phyloP scores from a whole-genome alignment of 2,888 invertebrate genomes.

The Notocelia uddmanniana region DNA sequence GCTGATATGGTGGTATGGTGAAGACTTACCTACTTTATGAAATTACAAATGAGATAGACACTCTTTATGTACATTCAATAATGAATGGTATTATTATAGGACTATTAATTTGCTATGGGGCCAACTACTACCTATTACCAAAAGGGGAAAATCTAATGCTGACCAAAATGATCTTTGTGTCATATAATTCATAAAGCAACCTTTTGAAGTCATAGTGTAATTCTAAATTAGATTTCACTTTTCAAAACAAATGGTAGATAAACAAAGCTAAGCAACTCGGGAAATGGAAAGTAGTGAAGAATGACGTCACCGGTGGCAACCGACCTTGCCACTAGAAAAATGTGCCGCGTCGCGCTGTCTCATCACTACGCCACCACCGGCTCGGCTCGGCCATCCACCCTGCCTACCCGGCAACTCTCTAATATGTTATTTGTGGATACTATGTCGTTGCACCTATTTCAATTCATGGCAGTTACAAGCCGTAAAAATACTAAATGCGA shows the following conservation, averaged over 20 bases:
- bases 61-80: too few relatives aligned
- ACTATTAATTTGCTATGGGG: too few relatives aligned
- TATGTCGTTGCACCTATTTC: not conserved
- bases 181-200: not conserved
- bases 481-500: too few relatives aligned
- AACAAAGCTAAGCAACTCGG: slow-evolving; percentile 48
- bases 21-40: too few relatives aligned
- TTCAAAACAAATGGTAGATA: not conserved
- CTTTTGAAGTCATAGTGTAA: not conserved
- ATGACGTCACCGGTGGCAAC: slow-evolving; percentile 78
- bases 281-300: slow-evolving; percentile 76
- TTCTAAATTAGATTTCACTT: not conserved
- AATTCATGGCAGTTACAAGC: too few relatives aligned
- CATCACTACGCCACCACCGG: slow-evolving; percentile 67
- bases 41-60: too few relatives aligned
- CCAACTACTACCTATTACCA: too few relatives aligned
- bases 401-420: slow-evolving; percentile 7
- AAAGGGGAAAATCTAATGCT: too few relatives aligned
- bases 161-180: too few relatives aligned
- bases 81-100: too few relatives aligned
- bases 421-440: not conserved
- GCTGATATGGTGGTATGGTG: too few relatives aligned
- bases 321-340: slow-evolving; percentile 86
- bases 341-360: slow-evolving; percentile 84
- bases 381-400: slow-evolving; percentile 57